Conservation (phyloP, 2,113 vertebrate species). For the Axis porcinus region DNA sequence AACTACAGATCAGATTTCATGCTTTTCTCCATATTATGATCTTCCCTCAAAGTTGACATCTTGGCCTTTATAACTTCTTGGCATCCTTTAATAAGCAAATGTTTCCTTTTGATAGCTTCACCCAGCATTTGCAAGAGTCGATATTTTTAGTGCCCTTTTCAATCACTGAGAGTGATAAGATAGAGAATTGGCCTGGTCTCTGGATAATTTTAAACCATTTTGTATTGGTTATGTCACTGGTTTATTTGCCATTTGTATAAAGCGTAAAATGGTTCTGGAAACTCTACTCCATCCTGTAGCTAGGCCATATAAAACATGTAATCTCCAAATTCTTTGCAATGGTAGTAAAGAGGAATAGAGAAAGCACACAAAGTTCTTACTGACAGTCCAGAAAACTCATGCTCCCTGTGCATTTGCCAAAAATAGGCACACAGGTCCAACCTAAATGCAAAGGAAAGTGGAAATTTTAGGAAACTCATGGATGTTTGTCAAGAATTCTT, state of each 20-base stretch:
- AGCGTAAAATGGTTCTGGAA: not conserved
- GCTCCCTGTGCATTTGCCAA: not conserved
- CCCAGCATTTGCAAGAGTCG: not conserved
- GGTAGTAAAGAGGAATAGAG: not conserved
- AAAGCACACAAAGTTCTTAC: not conserved
- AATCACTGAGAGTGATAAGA: not conserved
- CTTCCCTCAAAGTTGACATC: not conserved
- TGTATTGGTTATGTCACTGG: not conserved
- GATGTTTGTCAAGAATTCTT: not conserved
- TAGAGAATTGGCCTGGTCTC: not conserved
- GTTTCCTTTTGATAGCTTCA: not conserved
- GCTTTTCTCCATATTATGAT: not conserved
- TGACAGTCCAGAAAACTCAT: not conserved
- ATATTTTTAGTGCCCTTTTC: constrained; percentile 24
- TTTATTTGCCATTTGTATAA: not conserved
- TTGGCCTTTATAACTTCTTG: not conserved
- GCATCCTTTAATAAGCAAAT: constrained; percentile 30
- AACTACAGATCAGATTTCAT: not conserved
- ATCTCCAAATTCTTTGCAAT: not conserved
- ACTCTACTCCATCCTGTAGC: not conserved
- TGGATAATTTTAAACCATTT: not conserved
- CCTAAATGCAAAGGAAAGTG: not conserved
- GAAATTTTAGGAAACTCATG: not conserved
- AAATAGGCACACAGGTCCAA: not conserved
- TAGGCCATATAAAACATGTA: not conserved